Conservation (phyloP, 1,140 invertebrate genomes). For the Monochamus saltuarius region DNA sequence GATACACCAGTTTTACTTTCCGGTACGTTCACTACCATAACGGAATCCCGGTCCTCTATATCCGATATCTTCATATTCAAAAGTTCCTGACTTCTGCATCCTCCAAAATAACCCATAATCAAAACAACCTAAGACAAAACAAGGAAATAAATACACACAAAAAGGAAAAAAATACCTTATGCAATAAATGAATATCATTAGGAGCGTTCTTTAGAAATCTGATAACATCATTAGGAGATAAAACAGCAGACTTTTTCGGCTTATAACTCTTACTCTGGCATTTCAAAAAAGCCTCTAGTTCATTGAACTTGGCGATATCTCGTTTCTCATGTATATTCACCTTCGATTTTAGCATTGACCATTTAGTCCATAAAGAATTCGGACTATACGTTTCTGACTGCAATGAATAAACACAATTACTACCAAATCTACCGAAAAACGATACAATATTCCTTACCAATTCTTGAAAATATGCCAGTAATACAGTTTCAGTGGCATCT, state of each 20-base stretch:
- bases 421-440: not conserved
- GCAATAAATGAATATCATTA: constrained; percentile 15
- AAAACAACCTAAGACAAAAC: not conserved
- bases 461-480: constrained; percentile 7
- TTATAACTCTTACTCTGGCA: constrained; percentile 15
- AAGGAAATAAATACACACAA: constrained; percentile 12
- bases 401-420: constrained; percentile 2
- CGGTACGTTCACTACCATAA: no score
- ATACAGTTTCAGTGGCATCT: constrained; percentile 12
- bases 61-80: no score
- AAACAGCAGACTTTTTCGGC: constrained; percentile 21
- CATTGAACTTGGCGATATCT: constrained; percentile 20
- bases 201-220: constrained; percentile 18
- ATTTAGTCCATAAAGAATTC: constrained; percentile 5
- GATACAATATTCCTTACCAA: not conserved
- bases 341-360: constrained; percentile 9
- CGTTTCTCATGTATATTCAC: constrained; percentile 11
- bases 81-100: no score
- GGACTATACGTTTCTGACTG: constrained; percentile 12
- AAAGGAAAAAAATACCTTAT: constrained; percentile 11
- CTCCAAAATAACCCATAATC: no score
- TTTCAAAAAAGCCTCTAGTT: constrained; percentile 23
- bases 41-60: no score
- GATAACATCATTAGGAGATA: constrained; percentile 8
- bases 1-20: no score